A percentile compares a stretch with the other conserved stretches of the same genome.
These are phyloP conservation scores for Bujurquina vittata DNA, from an alignment of 2,113 vertebrate species.

Conservation along the genomic window DNA sequence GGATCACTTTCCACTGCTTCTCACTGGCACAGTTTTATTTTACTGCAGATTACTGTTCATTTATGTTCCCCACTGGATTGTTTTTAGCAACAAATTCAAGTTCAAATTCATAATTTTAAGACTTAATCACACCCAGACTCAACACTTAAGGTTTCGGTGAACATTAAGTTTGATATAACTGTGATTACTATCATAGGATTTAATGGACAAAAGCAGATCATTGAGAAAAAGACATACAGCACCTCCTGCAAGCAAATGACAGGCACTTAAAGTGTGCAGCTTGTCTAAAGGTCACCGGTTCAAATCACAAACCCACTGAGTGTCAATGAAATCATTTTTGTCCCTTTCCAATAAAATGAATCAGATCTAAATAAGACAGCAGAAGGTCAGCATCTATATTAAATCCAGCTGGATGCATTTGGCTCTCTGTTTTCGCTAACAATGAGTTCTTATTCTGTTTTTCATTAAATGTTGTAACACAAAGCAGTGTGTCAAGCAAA, in stretches of 20 bases:
- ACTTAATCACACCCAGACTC: not conserved
- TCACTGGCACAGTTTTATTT: not conserved
- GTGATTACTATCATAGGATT: no score
- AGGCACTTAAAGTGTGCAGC: not conserved
- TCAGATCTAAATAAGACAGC: not conserved
- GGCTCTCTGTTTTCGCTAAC: not conserved
- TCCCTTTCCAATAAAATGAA: not conserved
- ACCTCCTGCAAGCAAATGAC: no score
- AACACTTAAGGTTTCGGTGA: no score
- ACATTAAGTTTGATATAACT: not conserved
- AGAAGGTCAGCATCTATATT: not conserved
- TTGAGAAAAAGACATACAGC: not conserved
- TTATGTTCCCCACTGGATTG: not conserved
- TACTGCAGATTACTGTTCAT: not conserved
- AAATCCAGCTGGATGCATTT: not conserved
- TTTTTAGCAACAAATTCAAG: not conserved
- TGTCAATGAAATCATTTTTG: accelerated
- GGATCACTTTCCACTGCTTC: not conserved
- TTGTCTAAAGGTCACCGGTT: not conserved
- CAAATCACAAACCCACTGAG: not conserved
- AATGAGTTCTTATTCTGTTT: not conserved
- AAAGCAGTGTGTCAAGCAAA: not conserved
- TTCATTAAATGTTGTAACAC: not conserved
- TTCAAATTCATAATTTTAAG: not conserved
- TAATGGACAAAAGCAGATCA: not conserved